Conservation (phyloP, 2,113 vertebrate genomes). For the Nycticorax nycticorax region DNA sequence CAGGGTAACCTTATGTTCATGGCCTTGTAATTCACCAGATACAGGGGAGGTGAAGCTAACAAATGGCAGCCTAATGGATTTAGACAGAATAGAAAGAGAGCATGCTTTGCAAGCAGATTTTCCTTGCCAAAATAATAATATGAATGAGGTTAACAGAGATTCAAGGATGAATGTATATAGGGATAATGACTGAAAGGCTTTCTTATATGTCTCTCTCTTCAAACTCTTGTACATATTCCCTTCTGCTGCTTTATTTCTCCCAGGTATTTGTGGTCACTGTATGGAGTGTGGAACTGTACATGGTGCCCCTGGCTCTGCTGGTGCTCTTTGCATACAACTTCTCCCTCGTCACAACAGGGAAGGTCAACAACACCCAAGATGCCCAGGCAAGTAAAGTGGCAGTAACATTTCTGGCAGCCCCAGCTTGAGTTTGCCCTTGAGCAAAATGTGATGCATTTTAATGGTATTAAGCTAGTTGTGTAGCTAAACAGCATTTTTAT, state of each 20-base stretch:
- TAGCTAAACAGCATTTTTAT: background rate
- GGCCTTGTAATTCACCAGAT: background rate
- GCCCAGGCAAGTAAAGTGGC: conserved; percentile 82
- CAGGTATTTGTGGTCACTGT: conserved; percentile 92
- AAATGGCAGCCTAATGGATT: background rate
- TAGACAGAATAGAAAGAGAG: background rate
- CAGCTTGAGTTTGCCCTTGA: background rate
- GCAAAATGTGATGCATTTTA: background rate
- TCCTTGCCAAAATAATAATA: background rate
- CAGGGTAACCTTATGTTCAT: background rate
- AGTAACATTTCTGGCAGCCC: background rate
- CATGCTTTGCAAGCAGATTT: background rate
- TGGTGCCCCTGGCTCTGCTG: conserved; percentile 91
- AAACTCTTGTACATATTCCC: background rate
- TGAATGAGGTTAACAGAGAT: background rate
- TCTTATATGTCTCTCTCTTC: background rate
- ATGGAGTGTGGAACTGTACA: conserved; percentile 94
- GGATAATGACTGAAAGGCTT: background rate
- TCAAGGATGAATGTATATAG: background rate
- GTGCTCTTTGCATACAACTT: conserved; percentile 90
- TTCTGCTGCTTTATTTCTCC: conserved; percentile 29
- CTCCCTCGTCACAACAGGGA: conserved; percentile 79
- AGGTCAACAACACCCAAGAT: conserved; percentile 79
- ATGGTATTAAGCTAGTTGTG: background rate
- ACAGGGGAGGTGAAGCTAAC: background rate